A percentile compares a stretch with the other conserved stretches of the same genome.
Conservation (phyloP, 2,888 invertebrate genomes). For the Cynaeus angustus region DNA sequence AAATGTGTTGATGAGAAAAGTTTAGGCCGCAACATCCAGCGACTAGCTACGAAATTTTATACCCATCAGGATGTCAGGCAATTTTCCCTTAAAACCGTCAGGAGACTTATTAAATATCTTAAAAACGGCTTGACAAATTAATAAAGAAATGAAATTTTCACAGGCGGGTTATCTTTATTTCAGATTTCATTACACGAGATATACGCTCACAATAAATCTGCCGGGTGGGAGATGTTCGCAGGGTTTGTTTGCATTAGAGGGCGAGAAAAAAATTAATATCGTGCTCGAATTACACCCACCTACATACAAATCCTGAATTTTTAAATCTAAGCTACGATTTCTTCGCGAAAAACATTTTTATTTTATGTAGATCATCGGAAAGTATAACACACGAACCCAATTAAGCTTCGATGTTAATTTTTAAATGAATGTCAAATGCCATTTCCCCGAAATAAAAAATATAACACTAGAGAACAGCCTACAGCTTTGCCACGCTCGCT, state of each 20-base stretch:
- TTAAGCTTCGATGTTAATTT: too few species aligned
- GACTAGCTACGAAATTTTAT: conserved; percentile 27
- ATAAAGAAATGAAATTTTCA: conserved; percentile 8
- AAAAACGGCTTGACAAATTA: conserved; percentile 18
- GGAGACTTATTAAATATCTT: conserved; percentile 14
- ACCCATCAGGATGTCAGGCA: conserved; percentile 18
- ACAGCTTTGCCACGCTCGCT: neutral
- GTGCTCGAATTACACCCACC: conserved; percentile 7
- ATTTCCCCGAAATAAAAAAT: too few species aligned
- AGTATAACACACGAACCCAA: too few species aligned
- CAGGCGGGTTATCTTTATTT: conserved; percentile 5
- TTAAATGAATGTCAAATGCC: too few species aligned
- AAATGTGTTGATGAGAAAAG: conserved; percentile 39
- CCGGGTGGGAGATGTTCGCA: neutral
- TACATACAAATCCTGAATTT: too few species aligned
- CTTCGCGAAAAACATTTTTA: too few species aligned
- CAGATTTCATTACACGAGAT: conserved; percentile 18
- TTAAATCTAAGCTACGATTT: too few species aligned
- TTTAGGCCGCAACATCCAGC: conserved; percentile 18
- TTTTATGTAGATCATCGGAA: too few species aligned
- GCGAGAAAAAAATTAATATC: conserved; percentile 16
- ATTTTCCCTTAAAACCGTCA: conserved; percentile 12
- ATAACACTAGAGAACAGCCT: too few species aligned
- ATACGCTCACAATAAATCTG: neutral
- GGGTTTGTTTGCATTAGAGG: conserved; percentile 4